These are phyloP conservation scores for Tyrophagus putrescentiae DNA, from an alignment of 1,140 invertebrate species.

Conservation along the genomic window DNA sequence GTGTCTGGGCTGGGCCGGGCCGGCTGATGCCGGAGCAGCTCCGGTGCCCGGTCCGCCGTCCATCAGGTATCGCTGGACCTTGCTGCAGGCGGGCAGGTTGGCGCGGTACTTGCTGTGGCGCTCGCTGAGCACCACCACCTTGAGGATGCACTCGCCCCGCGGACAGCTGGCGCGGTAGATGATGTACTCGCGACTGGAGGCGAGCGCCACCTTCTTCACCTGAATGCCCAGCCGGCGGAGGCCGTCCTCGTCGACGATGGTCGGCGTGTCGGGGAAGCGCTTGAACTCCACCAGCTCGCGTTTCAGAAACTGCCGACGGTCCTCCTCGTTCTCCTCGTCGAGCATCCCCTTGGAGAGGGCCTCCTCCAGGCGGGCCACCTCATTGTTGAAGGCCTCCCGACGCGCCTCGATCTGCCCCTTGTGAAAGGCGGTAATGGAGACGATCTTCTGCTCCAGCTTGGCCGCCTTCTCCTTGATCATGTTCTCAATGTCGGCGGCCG, in stretches of 20 bases:
- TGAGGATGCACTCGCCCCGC: neutral
- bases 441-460: neutral
- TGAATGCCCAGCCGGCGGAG: neutral
- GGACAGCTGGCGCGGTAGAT: neutral
- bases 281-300: neutral
- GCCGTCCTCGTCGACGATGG: neutral
- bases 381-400: neutral
- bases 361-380: neutral
- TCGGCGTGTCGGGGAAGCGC: neutral
- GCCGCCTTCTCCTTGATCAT: neutral
- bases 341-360: neutral
- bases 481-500: neutral
- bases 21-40: too few relatives aligned
- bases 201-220: neutral
- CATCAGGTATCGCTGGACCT: neutral
- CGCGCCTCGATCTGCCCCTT: neutral
- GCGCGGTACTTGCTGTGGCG: neutral
- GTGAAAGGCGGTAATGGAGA: neutral
- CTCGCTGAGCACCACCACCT: neutral
- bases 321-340: neutral
- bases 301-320: neutral
- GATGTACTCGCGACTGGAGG: neutral
- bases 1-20: neutral
- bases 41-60: neutral
- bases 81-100: neutral